Base-by-base conservation (phyloP, 2,888 invertebrate species). In the Coleophora flavipennella region DNA sequence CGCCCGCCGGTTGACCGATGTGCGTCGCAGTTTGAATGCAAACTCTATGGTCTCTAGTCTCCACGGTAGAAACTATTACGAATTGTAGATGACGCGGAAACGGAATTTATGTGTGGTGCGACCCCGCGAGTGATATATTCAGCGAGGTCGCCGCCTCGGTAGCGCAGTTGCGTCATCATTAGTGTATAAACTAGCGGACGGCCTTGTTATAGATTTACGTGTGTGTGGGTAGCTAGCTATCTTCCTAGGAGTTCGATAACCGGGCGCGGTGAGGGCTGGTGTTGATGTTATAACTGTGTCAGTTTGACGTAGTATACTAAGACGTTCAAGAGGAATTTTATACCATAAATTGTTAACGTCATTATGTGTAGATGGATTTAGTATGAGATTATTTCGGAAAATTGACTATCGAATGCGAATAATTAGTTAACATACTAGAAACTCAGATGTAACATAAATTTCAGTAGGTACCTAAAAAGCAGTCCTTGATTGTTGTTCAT, bases 81-180 rank as follows among this genome's bases (percentile, higher is more conserved):
- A 57, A 62, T 59, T 49, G 57, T 67, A 58, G 63, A 71, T 69
- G 69, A 71, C 53, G 69, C 69, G 79, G 78, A 77, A 76, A 71
- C 65, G 66, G 63, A 66, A 71, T 72, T 72, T 70, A 77, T 63
- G 67, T 69, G 59, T 60, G 51, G 49, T 49, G 51, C 61, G 75
- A 67, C 62, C 63, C 56, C 59, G 55, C 55, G 49, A 56, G 57
- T 60, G 64, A 60, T 69, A 69, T 66, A 70, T 65, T 66, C 54
- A 56, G 57, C 67, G 75, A 74, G 75, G 72, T 74, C 73, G 57
- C 62, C 63, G 67, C 58, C 67, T 62, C 56, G 62, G 49, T 51
- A 45, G 42, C 51, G 55, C 50, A 44, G 60, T 76, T 70, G 64
- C 77, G 74, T 76, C 75, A 20, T 20, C 20, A 77, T 49, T 53